These are phyloP conservation scores for Argyrosomus japonicus DNA, from an alignment of 2,113 vertebrate genomes.

Conservation along the genomic window DNA sequence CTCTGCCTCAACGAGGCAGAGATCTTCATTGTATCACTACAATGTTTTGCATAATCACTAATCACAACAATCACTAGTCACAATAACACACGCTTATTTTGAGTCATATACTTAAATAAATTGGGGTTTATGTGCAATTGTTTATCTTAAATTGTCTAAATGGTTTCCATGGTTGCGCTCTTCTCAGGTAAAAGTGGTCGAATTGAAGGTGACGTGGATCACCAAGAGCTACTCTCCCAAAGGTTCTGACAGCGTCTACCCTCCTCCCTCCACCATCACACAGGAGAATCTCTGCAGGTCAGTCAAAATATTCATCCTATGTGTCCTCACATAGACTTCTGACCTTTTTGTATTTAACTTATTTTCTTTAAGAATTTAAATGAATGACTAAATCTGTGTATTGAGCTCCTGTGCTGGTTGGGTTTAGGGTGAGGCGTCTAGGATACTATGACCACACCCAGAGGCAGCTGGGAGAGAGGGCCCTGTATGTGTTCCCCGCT, in stretches of 20 bases:
- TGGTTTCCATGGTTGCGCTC: not conserved
- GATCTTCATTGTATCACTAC: not conserved
- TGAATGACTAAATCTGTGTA: not conserved
- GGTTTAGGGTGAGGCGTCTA: slow-evolving; percentile 91
- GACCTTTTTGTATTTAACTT: too few species aligned
- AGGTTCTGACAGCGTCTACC: slow-evolving; percentile 95
- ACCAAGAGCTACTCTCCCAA: slow-evolving; percentile 99
- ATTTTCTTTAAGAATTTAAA: not conserved
- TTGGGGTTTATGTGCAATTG: not conserved
- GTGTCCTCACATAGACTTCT: too few species aligned
- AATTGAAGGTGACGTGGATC: slow-evolving; percentile 98
- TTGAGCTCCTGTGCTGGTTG: not conserved
- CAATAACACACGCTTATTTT: too few species aligned
- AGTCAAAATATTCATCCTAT: not conserved
- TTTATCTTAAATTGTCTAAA: not conserved
- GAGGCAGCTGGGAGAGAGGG: slow-evolving; percentile 95
- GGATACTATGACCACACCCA: slow-evolving; percentile 98
- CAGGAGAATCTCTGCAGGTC: slow-evolving; percentile 96
- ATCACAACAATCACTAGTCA: too few species aligned
- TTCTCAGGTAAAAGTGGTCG: slow-evolving; percentile 95
- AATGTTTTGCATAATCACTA: not conserved
- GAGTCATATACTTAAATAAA: not conserved
- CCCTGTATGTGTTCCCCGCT: slow-evolving; percentile 94
- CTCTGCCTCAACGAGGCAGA: too few species aligned
- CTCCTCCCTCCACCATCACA: slow-evolving; percentile 93